Evolutionary conservation across 2,888 invertebrate species (phyloP), one percentile per base, ranked within the genome.

Genomic region (Orgyia antiqua): DNA sequence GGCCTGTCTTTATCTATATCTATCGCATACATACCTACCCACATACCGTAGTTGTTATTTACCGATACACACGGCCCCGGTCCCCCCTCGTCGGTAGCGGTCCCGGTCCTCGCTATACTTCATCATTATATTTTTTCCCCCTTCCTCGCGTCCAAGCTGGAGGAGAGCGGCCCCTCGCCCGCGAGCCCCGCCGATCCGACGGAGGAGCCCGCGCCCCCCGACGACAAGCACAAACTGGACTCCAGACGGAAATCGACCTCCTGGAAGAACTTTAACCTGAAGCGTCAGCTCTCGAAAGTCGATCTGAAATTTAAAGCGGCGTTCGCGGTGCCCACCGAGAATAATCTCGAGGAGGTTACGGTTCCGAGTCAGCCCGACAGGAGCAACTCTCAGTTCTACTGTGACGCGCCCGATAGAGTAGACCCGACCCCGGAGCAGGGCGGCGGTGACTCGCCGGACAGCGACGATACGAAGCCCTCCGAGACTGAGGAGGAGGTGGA

Each of bases 181-280:
- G 32, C 45, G 56, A 39, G 60, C 36, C 44, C 46, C 40, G 34
- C 45, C 36, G 33, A 49, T 45, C 47, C 52, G 48, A 41, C 54
- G 36, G 45, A 35, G 33, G 51, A 52, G 26, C 37, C 34, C 42
- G 10, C 23, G 4, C 11, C 47, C 32, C 43, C 50, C 39, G 34
- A 46, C 36, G 31, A 56, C 10, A 62, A 59, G 35, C 48, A 60
- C 41, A 76, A 70, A 50, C 77, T 78, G 39, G 88, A 88, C 58
- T 55, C 72, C 20, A 75, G 91, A 40, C 88, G 92, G 51, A 91
- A 91, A 56, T 91, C 92, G 17, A 88, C 90, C 45, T 74, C 88
- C 35, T 93, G 94, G 93, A 93, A 93, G 74, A 89, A 90, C 39
- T 93, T 94, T 83, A 93, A 91, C 71, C 86, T 94, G 38, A 94